Conservation (phyloP, 2,888 invertebrate species). For the Eremobia ochroleuca region DNA sequence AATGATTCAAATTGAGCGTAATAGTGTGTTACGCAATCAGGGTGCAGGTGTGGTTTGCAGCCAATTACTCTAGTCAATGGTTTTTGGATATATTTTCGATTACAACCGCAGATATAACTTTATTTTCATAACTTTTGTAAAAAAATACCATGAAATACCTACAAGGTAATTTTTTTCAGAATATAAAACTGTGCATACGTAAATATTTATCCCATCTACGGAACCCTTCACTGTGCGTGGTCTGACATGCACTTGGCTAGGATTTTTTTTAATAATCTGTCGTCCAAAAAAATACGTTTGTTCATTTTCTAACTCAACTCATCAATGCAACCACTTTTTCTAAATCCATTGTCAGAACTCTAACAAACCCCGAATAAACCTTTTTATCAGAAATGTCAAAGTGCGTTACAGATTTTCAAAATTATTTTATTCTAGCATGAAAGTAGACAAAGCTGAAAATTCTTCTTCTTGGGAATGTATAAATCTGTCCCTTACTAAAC, state of each 20-base stretch:
- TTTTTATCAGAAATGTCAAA: conserved; percentile 36
- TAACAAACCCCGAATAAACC: conserved; percentile 12
- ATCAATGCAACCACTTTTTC: background rate
- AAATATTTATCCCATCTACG: background rate
- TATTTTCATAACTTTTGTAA: no score
- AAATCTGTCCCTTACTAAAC: conserved; percentile 12
- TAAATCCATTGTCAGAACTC: background rate
- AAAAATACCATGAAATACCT: no score
- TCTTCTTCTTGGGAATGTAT: rapidly evolving
- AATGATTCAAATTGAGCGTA: no score
- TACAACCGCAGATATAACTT: no score
- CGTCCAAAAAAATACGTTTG: background rate
- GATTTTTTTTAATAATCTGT: background rate
- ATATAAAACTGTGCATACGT: background rate
- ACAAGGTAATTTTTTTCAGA: no score
- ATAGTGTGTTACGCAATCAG: no score
- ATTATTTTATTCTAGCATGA: conserved; percentile 21
- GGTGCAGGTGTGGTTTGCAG: no score
- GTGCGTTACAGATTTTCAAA: conserved; percentile 15
- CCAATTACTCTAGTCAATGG: no score
- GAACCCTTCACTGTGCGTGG: no score
- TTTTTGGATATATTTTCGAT: background rate
- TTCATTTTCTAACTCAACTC: background rate
- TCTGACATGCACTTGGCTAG: background rate
- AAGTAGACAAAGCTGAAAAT: background rate